Conservation (phyloP, 2,113 vertebrate species). For the Deroptyus accipitrinus region DNA sequence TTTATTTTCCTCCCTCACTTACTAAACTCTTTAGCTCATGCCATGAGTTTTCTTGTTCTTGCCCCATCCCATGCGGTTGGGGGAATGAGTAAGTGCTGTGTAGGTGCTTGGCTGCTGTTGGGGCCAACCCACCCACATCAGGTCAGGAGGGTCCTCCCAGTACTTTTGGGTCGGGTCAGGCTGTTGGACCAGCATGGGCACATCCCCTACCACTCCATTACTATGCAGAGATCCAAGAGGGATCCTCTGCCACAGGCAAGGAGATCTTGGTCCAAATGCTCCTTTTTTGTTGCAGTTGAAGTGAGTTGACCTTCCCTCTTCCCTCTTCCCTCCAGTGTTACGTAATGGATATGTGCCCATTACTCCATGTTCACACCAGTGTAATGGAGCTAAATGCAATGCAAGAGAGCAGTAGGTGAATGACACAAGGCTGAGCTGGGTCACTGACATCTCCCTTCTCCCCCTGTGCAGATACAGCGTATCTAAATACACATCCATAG, state of each 20-base stretch:
- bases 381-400: neutral
- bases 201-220: neutral
- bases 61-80: too few relatives aligned
- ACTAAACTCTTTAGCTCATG: neutral
- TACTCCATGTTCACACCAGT: rapidly evolving
- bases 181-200: neutral
- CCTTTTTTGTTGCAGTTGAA: neutral
- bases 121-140: neutral
- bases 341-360: rapidly evolving
- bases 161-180: neutral
- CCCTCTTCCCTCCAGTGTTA: neutral
- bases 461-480: constrained; percentile 81
- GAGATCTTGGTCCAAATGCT: neutral
- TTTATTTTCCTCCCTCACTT: neutral
- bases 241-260: neutral
- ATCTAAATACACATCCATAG: constrained; percentile 90
- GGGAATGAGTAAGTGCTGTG: neutral
- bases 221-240: neutral
- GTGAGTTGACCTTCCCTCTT: neutral
- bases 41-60: neutral
- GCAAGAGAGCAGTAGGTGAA: neutral
- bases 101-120: neutral
- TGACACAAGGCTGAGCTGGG: rapidly evolving
- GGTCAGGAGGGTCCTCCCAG: neutral
- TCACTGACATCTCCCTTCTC: neutral